Base-by-base conservation (phyloP, 1,140 invertebrate genomes). In the Papilio polyxenes region DNA sequence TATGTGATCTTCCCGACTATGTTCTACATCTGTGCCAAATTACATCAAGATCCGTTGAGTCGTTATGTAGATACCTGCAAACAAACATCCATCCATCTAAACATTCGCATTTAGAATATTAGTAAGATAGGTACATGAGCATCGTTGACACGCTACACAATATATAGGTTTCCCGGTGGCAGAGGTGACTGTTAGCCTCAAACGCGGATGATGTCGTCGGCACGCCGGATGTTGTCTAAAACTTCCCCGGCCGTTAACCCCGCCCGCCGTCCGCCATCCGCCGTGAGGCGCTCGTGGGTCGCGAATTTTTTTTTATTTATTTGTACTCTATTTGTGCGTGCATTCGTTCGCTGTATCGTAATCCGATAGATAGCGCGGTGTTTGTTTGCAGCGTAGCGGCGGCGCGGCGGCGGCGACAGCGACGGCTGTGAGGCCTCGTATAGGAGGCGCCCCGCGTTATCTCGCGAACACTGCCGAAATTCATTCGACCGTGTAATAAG, bases 401-500 rank as follows among this genome's bases (percentile, higher is more conserved):
- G 79, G 78, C 81, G 83, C 87, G 80, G 83, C 85, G 86, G 85
- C 83, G 86, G 82, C 87, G 79, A 78, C 81, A 86, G 81, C 85
- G 86, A 83, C 86, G 85, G 86, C 85, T 87, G 84, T 85, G 92
- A 91, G 92, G 91, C 92, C 92, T 87, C 88, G 84, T 90, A 88
- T 90, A 92, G 92, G 91, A 92, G 92, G 91, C 90, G 90, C 89
- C 89, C 82, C 86, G 86, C 86, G 85, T 90, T 93, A 91, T 93
- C 91, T 90, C 86, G 84, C 84, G 83, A 89, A 88, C 87, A 84
- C 85, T 87, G 83, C 87, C 87, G 88, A 92, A 92, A 92, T 88
- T 90, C 88, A 90, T 88, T 91, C 87, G 89, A 86, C 85, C 90
- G 90, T 92, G 86, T 92, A 90, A 90, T 91, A 84, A 90, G 88